Base-by-base conservation (phyloP, 2,113 vertebrate species). In the Sminthopsis crassicaudata region DNA sequence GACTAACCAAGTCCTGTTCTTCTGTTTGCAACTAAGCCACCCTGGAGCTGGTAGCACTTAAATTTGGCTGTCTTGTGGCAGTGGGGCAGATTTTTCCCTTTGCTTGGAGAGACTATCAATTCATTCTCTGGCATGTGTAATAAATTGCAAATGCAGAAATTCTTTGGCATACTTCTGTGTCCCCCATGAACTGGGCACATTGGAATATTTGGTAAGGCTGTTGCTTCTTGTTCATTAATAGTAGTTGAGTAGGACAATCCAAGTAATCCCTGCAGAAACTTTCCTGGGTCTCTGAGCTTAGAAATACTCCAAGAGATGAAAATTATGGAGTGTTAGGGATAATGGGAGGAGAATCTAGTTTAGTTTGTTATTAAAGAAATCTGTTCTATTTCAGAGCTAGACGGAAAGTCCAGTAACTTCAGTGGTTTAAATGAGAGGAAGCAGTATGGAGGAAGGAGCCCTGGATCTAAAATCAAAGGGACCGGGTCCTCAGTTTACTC, bases 311-410 rank as follows among this genome's bases (percentile, higher is more conserved):
- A 27, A 11, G 50, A 57, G 52, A 57, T 0, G 50, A 94, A 94
- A 25, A 53, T n/a, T n/a, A 60, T 14, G 52, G 53, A 90, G 48
- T 90, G n/a, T n/a, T 55, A 36, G 30, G 53, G 52, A 89, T 94
- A 57, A 30, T 36, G 4, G 8, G 26, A 12, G 55, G 4, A 89
- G 57, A 90, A 76, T 53, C 24, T 84, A 7, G 0, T 91, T 92
- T 90, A 57, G 54, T 53, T 91, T 93, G 53, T 76, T 50, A 60
- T 76, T 52, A n/a, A 36, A 92, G 48, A 92, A 93, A 53, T 8
- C 30, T 42, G 36, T 42, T 84, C 19, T 22, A 23, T 76, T 76
- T 46, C 57, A 53, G 52, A 51, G 55, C 46, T 19, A 60, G 55
- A 48, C 26, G 57, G 12, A 8, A 92, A 48, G 36, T 30, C 42